phyloP scores from a whole-genome alignment of 2,888 invertebrate species.

The Syritta pipiens region DNA sequence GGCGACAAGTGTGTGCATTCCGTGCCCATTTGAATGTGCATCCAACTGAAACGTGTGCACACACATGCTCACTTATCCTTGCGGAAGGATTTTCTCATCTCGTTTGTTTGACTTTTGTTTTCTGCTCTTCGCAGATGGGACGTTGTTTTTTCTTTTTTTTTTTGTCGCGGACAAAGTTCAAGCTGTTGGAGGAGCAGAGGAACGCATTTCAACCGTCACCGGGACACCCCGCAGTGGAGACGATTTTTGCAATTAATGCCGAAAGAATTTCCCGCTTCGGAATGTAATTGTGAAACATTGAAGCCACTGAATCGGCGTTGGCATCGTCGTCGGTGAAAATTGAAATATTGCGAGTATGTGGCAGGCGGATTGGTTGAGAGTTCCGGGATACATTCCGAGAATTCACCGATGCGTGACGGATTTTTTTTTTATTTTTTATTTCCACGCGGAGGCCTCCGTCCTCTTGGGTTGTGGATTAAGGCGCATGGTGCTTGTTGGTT shows the following conservation, averaged over 20 bases:
- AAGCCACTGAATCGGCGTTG: slow-evolving; percentile 2
- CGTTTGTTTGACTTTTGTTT: slow-evolving; percentile 7
- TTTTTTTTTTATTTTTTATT: no score
- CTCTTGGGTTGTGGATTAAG: no score
- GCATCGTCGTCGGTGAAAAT: not conserved
- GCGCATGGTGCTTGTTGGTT: no score
- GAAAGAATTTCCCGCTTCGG: slow-evolving; percentile 16
- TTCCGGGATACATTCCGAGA: no score
- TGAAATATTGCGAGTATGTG: no score
- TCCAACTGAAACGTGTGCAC: slow-evolving; percentile 28
- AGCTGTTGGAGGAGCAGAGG: not conserved
- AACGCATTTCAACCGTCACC: not conserved
- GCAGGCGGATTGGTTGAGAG: no score
- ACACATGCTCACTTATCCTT: slow-evolving; percentile 25
- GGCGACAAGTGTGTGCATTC: not conserved
- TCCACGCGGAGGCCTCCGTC: no score
- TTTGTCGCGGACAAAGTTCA: slow-evolving; percentile 13
- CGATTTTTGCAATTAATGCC: slow-evolving; percentile 40
- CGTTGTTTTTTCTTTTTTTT: slow-evolving; percentile 1
- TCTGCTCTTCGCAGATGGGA: not conserved
- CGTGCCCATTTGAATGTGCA: slow-evolving; percentile 10
- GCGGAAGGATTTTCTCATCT: not conserved
- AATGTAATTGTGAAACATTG: slow-evolving; percentile 2
- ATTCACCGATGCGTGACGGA: no score
- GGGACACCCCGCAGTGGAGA: not conserved